Conservation (phyloP, 2,797 vertebrate genomes). For the Varecia variegata region DNA sequence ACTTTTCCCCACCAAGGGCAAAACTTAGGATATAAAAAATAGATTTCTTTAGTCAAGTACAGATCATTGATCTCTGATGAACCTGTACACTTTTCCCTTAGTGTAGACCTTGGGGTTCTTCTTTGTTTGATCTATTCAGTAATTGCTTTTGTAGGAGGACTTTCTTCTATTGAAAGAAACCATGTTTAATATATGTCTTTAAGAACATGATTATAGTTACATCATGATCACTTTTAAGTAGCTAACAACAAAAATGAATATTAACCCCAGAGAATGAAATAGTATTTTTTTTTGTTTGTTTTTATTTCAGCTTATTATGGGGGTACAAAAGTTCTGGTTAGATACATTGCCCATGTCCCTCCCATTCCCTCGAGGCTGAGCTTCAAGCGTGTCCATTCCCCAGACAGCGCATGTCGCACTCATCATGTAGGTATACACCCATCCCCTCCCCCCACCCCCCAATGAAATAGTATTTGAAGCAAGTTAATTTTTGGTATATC, state of each 20-base stretch:
- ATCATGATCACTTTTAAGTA: not conserved
- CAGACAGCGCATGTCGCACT: no score
- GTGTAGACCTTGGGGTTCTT: not conserved
- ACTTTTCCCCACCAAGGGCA: not conserved
- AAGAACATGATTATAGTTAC: not conserved
- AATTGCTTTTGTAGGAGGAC: not conserved
- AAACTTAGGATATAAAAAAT: not conserved
- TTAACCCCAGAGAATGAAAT: not conserved
- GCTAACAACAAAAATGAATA: not conserved
- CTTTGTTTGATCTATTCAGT: not conserved
- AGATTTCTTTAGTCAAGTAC: not conserved
- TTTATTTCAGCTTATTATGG: no score
- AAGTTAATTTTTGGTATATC: not conserved
- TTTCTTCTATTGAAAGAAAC: not conserved
- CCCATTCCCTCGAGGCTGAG: no score
- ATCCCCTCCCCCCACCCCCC: no score
- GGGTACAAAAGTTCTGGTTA: no score
- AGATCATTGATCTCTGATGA: not conserved
- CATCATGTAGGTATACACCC: no score
- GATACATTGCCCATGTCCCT: no score
- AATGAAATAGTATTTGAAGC: not conserved
- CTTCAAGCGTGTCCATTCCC: no score
- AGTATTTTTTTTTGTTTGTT: no score
- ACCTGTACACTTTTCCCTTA: not conserved
- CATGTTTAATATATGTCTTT: not conserved